A percentile compares a stretch with the other conserved stretches of the same genome.
Evolutionary conservation across 2,797 vertebrate species (phyloP).

Genomic region (Chelidonichthys spinosus): DNA sequence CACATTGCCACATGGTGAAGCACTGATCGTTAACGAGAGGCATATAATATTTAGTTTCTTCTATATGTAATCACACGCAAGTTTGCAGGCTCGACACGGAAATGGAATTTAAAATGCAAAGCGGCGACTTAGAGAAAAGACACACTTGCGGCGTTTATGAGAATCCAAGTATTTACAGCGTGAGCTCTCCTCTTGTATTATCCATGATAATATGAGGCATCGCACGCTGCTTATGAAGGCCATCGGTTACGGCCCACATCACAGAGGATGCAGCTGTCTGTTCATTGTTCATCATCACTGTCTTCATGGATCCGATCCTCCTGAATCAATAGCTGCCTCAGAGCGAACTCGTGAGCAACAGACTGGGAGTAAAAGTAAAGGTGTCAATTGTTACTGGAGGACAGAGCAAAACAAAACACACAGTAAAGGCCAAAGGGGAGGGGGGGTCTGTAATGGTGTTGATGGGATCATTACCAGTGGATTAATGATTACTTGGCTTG

Average conservation of each 20-base stretch:
- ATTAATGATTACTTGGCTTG: conserved; percentile 55
- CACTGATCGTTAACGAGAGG: neutral
- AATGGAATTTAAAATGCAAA: neutral
- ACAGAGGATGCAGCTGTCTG: conserved; percentile 75
- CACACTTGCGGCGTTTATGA: conserved; percentile 47
- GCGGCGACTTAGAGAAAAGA: neutral
- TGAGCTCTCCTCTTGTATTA: conserved; percentile 50
- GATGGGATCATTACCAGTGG: conserved; percentile 66
- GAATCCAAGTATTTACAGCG: conserved; percentile 20
- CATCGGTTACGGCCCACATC: conserved; percentile 67
- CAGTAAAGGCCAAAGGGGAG: conserved; percentile 38
- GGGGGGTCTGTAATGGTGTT: conserved; percentile 27
- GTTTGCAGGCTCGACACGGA: neutral
- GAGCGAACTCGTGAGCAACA: conserved; percentile 74
- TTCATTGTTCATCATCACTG: conserved; percentile 82
- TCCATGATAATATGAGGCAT: conserved; percentile 72
- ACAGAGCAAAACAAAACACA: conserved; percentile 54
- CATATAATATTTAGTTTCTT: neutral
- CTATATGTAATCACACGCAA: neutral
- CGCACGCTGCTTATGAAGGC: conserved; percentile 67
- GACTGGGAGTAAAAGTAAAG: conserved; percentile 68
- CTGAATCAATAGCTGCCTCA: conserved; percentile 79
- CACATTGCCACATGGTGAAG: conserved; percentile 9
- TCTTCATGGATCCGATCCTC: conserved; percentile 76
- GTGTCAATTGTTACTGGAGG: conserved; percentile 74